Evolutionary conservation across 2,113 vertebrate species (phyloP), one percentile per base, ranked within the genome.

Genomic region (Corythornis cristatus): DNA sequence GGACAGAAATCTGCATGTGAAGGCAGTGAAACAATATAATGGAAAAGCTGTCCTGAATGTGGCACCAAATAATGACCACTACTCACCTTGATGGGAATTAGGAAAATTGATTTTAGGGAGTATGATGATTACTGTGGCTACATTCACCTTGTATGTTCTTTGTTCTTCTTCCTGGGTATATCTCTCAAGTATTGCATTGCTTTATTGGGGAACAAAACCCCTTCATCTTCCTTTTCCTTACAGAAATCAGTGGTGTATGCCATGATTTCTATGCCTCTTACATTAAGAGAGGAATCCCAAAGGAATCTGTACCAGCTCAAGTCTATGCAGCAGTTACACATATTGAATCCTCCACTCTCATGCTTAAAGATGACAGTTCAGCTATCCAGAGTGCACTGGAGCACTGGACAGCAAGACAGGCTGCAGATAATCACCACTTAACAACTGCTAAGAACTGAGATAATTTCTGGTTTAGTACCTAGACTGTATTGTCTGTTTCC

Each of bases 251-350:
- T n/a, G n/a, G 22, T 5, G 15, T 23, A 2, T 46, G 22, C 43
- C 21, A 37, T 0, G 0, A 4, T 64, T 58, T 58, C 6, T 68
- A 8, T 61, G 51, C 56, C 35, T 8, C 15, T 48, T 16, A 21
- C 9, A 6, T 35, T 43, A 28, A 13, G 11, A 56, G 43, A 87
- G 80, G 79, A 19, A 54, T 64, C 56, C 43, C 46, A 13, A 15
- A 89, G 43, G 46, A 71, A 31, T 60, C 58, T 4, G 3, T 37
- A 28, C 12, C 61, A 50, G n/a, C 45, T 29, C 37, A 37, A 43
- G 18, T 45, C 23, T 57, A 4, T 15, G 37, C 45, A 77, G 58
- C 54, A 60, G 31, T 45, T 76, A 37, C 18, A 19, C 20, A 20
- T 17, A 7, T 26, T 20, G 37, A 65, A 16, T 15, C 21, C 45